Evolutionary conservation across 2,888 invertebrate species (phyloP), one percentile per base, ranked within the genome.

Genomic region (Andrena flavipes): DNA sequence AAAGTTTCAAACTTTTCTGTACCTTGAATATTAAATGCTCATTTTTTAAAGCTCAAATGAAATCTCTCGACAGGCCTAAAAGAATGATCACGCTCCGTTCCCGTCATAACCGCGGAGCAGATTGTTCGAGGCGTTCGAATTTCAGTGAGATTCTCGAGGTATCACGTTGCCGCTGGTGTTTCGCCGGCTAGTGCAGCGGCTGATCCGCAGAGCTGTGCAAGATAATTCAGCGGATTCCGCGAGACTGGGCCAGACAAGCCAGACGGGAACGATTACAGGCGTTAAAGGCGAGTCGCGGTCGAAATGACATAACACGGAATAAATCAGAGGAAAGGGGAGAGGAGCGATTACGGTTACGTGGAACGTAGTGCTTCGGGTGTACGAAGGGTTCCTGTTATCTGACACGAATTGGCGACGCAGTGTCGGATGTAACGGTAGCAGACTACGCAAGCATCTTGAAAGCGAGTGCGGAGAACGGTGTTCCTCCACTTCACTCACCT

Each of bases 291-390:
- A 51, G 35, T 42, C 54, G 51, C 16, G 72, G 59, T 64, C 76
- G 75, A 78, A 82, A 80, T 84, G 89, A 87, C 84, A 82, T 83
- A 87, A 89, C 85, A 74, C 81, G 78, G 35, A 84, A 85, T 88
- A 88, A 88, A 88, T 81, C 71, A 72, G 60, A 54, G 65, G 85
- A 83, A 82, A 83, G 81, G 67, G 80, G 82, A 88, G 85, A 69
- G 69, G 74, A 62, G 77, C 76, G 84, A 83, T 87, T 85, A 87
- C 84, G 64, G 71, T 56, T 65, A 60, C 49, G 74, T 26, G 65
- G 33, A 74, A 65, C 67, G 74, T 23, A 13, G 73, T 76, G 79
- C 63, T 67, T 82, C 69, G 79, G 77, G 80, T 84, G 80, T 86
- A 84, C 76, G 74, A n/a, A 82, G 80, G 80, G 79, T 77, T 75